Conservation (phyloP, 2,113 vertebrate genomes). For the Grammomys dolichurus region DNA sequence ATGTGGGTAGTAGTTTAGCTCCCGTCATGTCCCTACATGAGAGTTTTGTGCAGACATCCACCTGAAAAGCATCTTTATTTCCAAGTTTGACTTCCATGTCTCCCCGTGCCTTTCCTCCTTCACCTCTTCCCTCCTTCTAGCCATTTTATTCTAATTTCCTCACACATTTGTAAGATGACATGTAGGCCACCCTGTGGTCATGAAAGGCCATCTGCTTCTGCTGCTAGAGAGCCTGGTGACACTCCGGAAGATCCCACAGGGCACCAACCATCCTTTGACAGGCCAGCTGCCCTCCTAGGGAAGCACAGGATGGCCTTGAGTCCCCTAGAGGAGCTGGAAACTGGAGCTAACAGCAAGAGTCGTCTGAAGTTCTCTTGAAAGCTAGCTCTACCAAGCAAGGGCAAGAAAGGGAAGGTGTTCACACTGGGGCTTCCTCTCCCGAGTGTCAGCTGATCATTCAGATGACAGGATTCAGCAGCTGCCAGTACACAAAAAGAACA, state of each 20-base stretch:
- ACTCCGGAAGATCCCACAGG: not conserved
- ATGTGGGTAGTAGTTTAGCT: not conserved
- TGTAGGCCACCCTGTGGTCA: not conserved
- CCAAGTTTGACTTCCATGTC: not conserved
- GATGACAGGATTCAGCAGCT: constrained; percentile 20
- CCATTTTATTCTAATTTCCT: not conserved
- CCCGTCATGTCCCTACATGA: not conserved
- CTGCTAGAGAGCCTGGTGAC: not conserved
- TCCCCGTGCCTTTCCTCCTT: not conserved
- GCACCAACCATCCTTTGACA: constrained; percentile 10
- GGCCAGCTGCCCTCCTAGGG: constrained; percentile 36
- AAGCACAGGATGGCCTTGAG: not conserved
- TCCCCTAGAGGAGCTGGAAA: not conserved
- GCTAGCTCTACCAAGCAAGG: not conserved
- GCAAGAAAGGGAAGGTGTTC: not conserved
- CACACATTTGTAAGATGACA: not conserved
- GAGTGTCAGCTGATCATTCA: not conserved
- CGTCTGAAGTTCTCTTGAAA: not conserved
- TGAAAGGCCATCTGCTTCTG: not conserved
- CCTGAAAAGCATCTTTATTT: not conserved
- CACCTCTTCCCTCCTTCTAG: not conserved
- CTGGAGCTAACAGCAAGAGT: not conserved
- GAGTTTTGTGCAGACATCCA: not conserved
- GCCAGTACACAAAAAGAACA: not conserved
- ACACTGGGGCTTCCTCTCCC: not conserved